phyloP scores from a whole-genome alignment of 2,113 vertebrate genomes.

The Sterrhoptilus dennistouni region DNA sequence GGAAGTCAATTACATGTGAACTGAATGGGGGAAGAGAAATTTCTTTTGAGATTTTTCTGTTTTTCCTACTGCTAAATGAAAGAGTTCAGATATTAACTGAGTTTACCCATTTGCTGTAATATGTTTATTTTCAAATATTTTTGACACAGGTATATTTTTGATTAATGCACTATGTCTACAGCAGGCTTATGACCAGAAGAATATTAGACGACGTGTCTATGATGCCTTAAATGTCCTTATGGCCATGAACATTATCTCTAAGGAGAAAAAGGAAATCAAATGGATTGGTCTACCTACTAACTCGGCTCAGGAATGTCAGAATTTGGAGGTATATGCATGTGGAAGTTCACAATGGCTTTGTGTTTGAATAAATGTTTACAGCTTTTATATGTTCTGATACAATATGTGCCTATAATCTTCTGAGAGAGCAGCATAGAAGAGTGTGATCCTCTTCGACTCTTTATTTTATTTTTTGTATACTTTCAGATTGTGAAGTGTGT shows the following conservation, averaged over 20 bases:
- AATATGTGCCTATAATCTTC: neutral
- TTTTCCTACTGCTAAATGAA: conserved; percentile 14
- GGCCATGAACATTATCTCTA: conserved; percentile 99
- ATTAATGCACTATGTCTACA: conserved; percentile 21
- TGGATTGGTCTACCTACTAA: conserved; percentile 99
- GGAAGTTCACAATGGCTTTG: neutral
- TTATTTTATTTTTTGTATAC: neutral
- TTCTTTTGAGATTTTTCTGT: neutral
- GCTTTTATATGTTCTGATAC: neutral
- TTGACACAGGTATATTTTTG: neutral
- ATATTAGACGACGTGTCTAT: conserved; percentile 95
- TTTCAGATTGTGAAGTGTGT: neutral
- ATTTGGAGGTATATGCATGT: conserved; percentile 84
- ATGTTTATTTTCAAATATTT: neutral
- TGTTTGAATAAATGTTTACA: neutral
- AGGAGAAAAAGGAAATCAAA: conserved; percentile 99
- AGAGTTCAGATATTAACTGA: neutral
- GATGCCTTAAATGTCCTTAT: conserved; percentile 98
- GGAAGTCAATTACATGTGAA: conserved; percentile 2
- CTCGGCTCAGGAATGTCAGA: conserved; percentile 99
- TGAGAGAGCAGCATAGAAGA: neutral
- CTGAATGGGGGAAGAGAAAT: conserved; percentile 14
- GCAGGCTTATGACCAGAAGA: conserved; percentile 99
- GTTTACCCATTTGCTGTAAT: neutral
- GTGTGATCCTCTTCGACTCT: neutral